Conservation (phyloP, 2,113 vertebrate genomes). For the Campylomormyrus numenius region DNA sequence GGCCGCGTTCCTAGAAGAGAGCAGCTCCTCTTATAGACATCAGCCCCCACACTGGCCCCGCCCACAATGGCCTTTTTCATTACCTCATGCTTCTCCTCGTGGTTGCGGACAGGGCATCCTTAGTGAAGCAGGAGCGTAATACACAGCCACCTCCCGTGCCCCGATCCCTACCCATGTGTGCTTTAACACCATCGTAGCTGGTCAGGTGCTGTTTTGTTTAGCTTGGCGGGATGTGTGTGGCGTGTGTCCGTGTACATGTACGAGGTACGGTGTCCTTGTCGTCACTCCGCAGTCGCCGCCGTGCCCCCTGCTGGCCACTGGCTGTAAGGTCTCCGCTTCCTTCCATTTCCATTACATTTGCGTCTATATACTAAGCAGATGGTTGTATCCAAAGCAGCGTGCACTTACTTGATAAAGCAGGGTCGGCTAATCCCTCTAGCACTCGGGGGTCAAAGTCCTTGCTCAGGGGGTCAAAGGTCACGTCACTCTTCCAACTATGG, state of each 20-base stretch:
- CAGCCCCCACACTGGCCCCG: background rate
- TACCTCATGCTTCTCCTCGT: background rate
- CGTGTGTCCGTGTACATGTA: background rate
- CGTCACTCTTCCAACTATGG: background rate
- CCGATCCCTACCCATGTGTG: background rate
- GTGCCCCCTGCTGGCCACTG: background rate
- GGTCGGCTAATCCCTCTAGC: background rate
- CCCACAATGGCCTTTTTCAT: background rate
- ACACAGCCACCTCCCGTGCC: background rate
- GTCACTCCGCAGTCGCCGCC: background rate
- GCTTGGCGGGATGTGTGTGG: background rate
- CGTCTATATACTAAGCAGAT: background rate
- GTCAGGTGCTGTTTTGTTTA: background rate
- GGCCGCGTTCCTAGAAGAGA: background rate
- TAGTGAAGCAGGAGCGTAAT: background rate
- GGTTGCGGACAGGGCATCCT: background rate
- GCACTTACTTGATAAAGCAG: background rate
- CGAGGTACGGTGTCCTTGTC: background rate
- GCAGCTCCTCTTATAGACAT: background rate
- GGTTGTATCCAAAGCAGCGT: background rate
- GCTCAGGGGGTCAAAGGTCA: background rate
- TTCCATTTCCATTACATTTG: background rate
- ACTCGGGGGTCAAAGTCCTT: background rate
- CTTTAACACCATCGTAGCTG: background rate
- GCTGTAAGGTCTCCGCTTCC: background rate